phyloP scores from a whole-genome alignment of 2,888 invertebrate genomes.

The Acholoe squamosa region DNA sequence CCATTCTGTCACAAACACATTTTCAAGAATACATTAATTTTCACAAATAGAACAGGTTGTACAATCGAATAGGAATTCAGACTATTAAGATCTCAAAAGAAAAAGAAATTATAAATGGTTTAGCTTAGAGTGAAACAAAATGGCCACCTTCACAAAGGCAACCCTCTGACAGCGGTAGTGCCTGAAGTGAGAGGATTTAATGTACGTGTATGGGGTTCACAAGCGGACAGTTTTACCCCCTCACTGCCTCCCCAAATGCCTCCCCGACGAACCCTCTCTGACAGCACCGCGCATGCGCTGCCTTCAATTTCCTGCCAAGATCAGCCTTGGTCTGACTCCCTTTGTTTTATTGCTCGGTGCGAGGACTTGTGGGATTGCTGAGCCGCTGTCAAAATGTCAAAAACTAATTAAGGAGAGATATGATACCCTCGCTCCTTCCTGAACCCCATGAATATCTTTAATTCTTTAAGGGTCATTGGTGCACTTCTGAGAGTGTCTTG shows the following conservation, averaged over 20 bases:
- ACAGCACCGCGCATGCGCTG: not conserved
- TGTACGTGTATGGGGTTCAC: not conserved
- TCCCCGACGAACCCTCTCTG: not conserved
- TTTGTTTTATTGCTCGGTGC: constrained; percentile 25
- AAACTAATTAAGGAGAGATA: constrained; percentile 36
- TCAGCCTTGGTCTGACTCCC: not conserved
- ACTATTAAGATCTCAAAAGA: too few relatives aligned
- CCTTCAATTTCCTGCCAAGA: constrained; percentile 29
- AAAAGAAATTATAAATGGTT: too few relatives aligned
- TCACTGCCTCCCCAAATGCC: not conserved
- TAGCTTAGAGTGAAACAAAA: too few relatives aligned
- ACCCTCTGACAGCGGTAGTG: not conserved
- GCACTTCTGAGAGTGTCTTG: too few relatives aligned
- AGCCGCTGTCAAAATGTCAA: constrained; percentile 59
- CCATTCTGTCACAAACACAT: too few relatives aligned
- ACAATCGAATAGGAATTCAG: too few relatives aligned
- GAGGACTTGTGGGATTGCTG: not conserved
- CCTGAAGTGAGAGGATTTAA: not conserved
- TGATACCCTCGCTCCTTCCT: not conserved
- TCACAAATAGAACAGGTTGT: too few relatives aligned
- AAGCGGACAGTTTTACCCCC: not conserved
- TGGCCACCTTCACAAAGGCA: too few relatives aligned
- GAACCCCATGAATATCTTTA: not conserved
- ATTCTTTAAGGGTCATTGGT: too few relatives aligned
- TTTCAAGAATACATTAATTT: too few relatives aligned